A percentile compares a stretch with the other conserved stretches of the same genome.
Evolutionary conservation across 2,797 vertebrate genomes (phyloP).

Genomic region (Arctocebus calabarensis): DNA sequence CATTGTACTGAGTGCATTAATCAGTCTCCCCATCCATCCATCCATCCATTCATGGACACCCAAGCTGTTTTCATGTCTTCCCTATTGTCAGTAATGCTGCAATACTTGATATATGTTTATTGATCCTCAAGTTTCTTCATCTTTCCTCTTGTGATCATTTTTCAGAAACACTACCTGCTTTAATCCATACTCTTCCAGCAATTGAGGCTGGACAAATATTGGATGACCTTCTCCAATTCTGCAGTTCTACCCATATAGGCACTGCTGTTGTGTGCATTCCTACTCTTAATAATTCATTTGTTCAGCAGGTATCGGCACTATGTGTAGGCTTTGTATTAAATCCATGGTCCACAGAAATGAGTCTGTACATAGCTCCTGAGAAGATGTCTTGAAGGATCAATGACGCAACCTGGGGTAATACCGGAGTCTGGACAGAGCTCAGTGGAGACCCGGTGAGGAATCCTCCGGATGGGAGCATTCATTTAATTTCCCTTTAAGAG

Average conservation of each 20-base stretch:
- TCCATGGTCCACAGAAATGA: neutral
- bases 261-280: neutral
- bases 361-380: too few species aligned
- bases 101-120: neutral
- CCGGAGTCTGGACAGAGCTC: fast-evolving
- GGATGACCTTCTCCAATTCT: neutral
- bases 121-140: neutral
- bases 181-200: neutral
- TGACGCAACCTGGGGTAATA: fast-evolving
- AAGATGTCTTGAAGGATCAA: fast-evolving
- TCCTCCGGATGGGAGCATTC: neutral
- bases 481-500: neutral
- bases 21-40: too few species aligned
- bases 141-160: neutral
- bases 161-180: neutral
- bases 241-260: neutral
- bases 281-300: neutral
- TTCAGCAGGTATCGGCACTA: neutral
- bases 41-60: neutral
- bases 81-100: neutral
- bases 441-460: fast-evolving
- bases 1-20: neutral
- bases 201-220: fast-evolving
- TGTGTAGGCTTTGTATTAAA: fast-evolving
- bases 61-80: neutral